Evolutionary conservation across 1,140 invertebrate species (phyloP).

Genomic region (Leptinotarsa texana): DNA sequence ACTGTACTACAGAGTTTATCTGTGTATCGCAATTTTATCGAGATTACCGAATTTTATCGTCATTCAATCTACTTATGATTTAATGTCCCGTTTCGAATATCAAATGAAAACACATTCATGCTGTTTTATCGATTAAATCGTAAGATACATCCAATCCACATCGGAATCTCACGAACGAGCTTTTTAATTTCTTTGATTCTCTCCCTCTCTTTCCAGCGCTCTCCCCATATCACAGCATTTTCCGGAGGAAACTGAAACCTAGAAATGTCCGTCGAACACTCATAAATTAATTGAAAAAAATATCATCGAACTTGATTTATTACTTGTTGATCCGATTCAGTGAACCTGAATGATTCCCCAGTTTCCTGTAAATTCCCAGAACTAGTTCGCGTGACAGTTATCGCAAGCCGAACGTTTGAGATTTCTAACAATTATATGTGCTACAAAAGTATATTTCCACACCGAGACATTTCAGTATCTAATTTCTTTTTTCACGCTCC

Average conservation of each 20-base stretch:
- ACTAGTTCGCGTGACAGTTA: too few species aligned
- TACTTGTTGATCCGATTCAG: background rate
- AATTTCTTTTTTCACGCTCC: slow-evolving; percentile 6
- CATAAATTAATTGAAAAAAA: background rate
- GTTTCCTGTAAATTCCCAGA: background rate
- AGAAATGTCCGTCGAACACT: background rate
- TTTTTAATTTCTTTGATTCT: slow-evolving; percentile 5
- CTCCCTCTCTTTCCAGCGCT: background rate
- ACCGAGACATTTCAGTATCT: background rate
- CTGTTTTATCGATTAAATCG: too few species aligned
- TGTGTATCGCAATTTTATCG: too few species aligned
- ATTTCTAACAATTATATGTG: background rate
- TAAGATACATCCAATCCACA: background rate
- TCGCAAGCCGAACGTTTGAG: background rate
- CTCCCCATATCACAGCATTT: background rate
- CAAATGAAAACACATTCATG: too few species aligned
- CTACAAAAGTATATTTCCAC: too few species aligned
- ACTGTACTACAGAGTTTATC: too few species aligned
- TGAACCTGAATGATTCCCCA: background rate
- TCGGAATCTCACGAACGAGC: background rate
- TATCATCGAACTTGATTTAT: background rate
- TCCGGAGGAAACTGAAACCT: background rate
- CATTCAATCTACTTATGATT: too few species aligned
- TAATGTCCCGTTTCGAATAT: too few species aligned
- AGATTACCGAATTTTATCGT: too few species aligned